Conservation (phyloP, 2,888 invertebrate species). For the Drosophila quinaria region DNA sequence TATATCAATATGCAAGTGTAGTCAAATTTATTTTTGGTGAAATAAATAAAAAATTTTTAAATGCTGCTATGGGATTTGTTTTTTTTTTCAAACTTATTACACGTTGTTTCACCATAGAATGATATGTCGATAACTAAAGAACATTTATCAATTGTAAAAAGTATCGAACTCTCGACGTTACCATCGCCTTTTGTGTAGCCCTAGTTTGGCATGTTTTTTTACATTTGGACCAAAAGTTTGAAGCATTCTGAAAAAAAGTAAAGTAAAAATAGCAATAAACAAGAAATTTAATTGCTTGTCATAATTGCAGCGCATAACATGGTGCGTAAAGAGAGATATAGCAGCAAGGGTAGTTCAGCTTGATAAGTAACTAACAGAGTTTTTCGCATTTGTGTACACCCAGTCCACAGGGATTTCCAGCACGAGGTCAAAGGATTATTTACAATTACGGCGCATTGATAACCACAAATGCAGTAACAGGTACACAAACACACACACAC, state of each 20-base stretch:
- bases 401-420: constrained; percentile 28
- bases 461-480: constrained; percentile 22
- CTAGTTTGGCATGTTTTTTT: constrained; percentile 33
- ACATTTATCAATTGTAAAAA: no score
- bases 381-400: background rate
- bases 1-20: no score
- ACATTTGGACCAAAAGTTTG: background rate
- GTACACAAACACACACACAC: constrained; percentile 22
- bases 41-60: no score
- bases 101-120: no score
- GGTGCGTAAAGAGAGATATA: constrained; percentile 25
- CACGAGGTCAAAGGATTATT: constrained; percentile 33
- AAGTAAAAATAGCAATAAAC: background rate
- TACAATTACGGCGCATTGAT: constrained; percentile 23
- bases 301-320: constrained; percentile 14
- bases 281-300: background rate
- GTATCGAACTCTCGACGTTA: background rate
- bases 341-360: no score
- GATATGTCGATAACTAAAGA: no score
- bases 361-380: background rate
- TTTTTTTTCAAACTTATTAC: no score
- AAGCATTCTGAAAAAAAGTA: background rate
- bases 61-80: no score
- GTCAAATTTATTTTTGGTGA: no score
- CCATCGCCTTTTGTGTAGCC: constrained; percentile 1